These are phyloP conservation scores for Spatula versicolor DNA, from an alignment of 2,797 vertebrate species.

Conservation along the genomic window DNA sequence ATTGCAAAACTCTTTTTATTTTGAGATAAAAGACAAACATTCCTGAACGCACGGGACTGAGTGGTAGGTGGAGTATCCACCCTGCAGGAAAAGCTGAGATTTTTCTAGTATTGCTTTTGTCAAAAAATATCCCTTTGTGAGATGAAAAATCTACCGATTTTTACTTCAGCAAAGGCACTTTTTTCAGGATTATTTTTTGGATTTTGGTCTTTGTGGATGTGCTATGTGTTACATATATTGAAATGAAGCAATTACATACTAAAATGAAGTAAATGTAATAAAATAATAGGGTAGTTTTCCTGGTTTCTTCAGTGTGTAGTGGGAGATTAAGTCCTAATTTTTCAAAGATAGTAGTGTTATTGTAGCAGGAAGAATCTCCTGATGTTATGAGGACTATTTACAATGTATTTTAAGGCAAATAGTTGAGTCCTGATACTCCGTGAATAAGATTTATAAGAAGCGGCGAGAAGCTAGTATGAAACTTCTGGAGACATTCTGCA, in stretches of 20 bases:
- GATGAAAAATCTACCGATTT: no score
- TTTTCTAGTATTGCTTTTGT: not conserved
- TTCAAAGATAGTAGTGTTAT: not conserved
- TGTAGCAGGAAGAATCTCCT: not conserved
- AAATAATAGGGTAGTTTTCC: not conserved
- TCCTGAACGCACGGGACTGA: not conserved
- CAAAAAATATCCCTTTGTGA: not conserved
- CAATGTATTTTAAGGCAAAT: not conserved
- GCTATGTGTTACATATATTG: no score
- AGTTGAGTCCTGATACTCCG: not conserved
- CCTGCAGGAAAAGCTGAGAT: not conserved
- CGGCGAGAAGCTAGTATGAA: not conserved
- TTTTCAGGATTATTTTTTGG: no score
- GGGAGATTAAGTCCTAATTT: not conserved
- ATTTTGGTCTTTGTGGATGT: no score
- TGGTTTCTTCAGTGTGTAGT: rapidly evolving
- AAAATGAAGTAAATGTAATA: no score
- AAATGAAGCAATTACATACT: no score
- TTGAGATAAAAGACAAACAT: not conserved
- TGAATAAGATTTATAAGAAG: rapidly evolving
- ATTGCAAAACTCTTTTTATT: not conserved
- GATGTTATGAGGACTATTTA: rapidly evolving
- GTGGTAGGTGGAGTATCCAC: not conserved
- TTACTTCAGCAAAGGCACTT: no score
- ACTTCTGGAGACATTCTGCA: rapidly evolving